Evolutionary conservation across 2,888 invertebrate genomes (phyloP), one percentile per base, ranked within the genome.

Genomic region (Andrena haemorrhoa): DNA sequence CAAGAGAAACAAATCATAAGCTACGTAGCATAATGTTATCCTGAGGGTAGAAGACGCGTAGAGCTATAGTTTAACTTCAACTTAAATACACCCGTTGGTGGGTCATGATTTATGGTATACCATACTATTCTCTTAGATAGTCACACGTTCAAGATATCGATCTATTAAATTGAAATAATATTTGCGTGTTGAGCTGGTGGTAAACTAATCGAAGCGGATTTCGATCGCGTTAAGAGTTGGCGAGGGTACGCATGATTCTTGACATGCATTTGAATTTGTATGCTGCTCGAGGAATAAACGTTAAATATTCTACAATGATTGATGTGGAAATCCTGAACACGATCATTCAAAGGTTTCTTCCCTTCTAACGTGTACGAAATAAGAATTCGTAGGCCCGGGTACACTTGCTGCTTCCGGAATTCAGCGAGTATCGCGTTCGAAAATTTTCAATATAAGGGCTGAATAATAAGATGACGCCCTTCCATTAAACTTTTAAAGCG

Each of bases 401-500:
- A 20, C 10, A 33, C 16, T 23, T 16, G 12, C 12, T 12, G 2
- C 4, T 53, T 41, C n/a, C 4, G 3, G 29, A 58, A 35, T 74
- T 75, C 41, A 41, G 1, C 26, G 26, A 7, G 12, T 1, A 12
- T 29, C 16, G 16, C 10, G 53, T n/a, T n/a, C 6, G 12, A 47
- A 70, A 61, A 31, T 35, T 60, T 47, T 63, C 60, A 26, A 64
- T 56, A 23, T 16, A 5, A 0, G 12, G 41, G 12, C 23, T 12
- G 56, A 35, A 70, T n/a, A 47, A 66, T 35, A 26, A 64, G 8
- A 8, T 3, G 2, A 16, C 41, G 16, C 2, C 23, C 29, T 31
- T 53, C 49, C 53, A 53, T 83, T 0, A 75, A 80, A 75, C 60
- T 82, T 77, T 73, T 51, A 47, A 72, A 68, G 33, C 53, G 26